Evolutionary conservation across 2,113 vertebrate species (phyloP), one percentile per base, ranked within the genome.

Genomic region (Gallinago paraguaiae): DNA sequence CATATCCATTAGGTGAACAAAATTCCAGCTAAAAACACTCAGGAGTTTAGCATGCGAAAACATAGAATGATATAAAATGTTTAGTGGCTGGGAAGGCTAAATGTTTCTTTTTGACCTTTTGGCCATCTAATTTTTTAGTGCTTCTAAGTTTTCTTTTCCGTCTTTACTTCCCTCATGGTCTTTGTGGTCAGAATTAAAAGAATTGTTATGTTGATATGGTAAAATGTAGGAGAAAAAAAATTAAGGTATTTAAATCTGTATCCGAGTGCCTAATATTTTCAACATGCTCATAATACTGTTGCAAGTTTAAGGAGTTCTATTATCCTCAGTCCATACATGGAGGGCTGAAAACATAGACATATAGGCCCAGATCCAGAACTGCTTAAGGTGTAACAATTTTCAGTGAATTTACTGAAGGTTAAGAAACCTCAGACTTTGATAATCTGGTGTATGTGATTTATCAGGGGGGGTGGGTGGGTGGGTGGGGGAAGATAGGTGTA

Each of bases 261-360:
- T 43, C 16, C 48, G 19, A 16, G 31, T 61, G 6, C 3, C 85
- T 85, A 37, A 13, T 5, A 37, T 50, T 87, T 82, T 41, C 19
- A 79, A 51, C 13, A 33, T 8, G 25, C 25, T 57, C 24, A 41
- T n/a, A 78, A 57, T 24, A 20, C 7, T 78, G 16, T 35, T 33
- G 35, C 0, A 2, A 70, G 12, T 50, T 0, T 63, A 53, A 51
- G 50, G 24, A 56, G 12, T 54, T 16, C 2, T 84, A 0, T 67
- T 78, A 41, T 23, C 27, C 7, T 50, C 3, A 68, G 28, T 90
- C 70, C 17, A 35, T 63, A 50, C 3, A 67, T 7, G 12, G 3
- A 13, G 90, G 7, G 8, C 6, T 45, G 11, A 53, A 82, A 88
- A 68, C 10, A n/a, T 46, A 41, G 6, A 51, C 19, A 4, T 4